Conservation (phyloP, 2,113 vertebrate genomes). For the Carollia perspicillata region DNA sequence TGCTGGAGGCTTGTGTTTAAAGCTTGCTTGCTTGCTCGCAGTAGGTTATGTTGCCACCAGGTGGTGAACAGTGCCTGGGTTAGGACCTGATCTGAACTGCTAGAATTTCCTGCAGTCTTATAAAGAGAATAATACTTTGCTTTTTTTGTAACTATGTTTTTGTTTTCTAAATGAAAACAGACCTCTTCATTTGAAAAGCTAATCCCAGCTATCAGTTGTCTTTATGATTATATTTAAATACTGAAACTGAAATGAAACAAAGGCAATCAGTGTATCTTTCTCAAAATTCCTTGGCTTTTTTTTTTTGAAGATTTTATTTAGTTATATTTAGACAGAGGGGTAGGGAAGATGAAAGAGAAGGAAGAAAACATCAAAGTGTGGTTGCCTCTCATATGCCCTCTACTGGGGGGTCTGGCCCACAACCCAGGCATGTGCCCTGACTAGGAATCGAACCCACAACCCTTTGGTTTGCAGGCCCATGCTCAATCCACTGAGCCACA, state of each 20-base stretch:
- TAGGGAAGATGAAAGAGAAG: no score
- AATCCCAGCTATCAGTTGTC: not conserved
- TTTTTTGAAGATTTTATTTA: no score
- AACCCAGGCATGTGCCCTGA: no score
- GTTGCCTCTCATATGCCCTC: no score
- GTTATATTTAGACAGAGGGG: no score
- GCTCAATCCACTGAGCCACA: no score
- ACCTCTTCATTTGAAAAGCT: not conserved
- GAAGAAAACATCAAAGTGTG: no score
- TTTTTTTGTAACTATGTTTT: not conserved
- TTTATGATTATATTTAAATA: slow-evolving; percentile 36
- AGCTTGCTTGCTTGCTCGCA: not conserved
- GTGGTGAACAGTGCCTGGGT: not conserved
- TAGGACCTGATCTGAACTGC: not conserved
- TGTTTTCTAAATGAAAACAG: slow-evolving; percentile 29
- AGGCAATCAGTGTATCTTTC: not conserved
- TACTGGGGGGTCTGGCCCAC: no score
- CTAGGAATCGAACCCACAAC: no score
- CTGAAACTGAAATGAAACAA: slow-evolving; percentile 21
- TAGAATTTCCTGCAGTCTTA: not conserved
- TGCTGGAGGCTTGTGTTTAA: not conserved
- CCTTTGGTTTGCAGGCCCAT: no score
- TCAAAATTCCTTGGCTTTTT: not conserved
- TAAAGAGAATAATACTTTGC: not conserved
- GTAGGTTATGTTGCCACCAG: not conserved